These are phyloP conservation scores for Mythimna vitellina DNA, from an alignment of 2,888 invertebrate genomes.

Conservation along the genomic window DNA sequence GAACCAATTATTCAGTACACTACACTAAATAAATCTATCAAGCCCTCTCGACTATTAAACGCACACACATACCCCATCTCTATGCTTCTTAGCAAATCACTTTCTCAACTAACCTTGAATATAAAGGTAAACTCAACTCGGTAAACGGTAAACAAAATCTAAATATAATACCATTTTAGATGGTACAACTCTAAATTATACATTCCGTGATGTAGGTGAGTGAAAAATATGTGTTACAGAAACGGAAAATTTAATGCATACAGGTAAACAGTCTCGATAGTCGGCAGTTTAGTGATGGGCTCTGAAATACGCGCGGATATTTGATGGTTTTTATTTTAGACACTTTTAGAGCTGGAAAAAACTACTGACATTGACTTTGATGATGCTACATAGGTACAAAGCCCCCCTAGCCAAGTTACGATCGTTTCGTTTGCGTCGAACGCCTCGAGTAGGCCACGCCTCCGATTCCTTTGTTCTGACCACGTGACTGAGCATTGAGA, in stretches of 20 bases:
- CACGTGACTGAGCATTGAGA: too few species aligned
- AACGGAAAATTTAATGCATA: conserved; percentile 44
- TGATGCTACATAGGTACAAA: too few species aligned
- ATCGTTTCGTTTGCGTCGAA: too few species aligned
- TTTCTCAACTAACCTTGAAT: conserved; percentile 48
- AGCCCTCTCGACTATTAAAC: conserved; percentile 24
- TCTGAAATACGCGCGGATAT: conserved; percentile 9
- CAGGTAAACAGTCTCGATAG: conserved; percentile 30
- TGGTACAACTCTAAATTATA: conserved; percentile 43
- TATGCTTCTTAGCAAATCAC: conserved; percentile 18
- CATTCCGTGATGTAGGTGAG: conserved; percentile 42
- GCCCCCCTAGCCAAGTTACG: too few species aligned
- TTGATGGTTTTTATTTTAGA: not conserved
- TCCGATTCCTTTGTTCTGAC: too few species aligned
- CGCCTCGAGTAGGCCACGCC: too few species aligned
- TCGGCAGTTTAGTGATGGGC: conserved; percentile 32
- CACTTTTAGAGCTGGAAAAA: not conserved
- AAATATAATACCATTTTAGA: conserved; percentile 48
- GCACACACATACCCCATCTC: conserved; percentile 3
- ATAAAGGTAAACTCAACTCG: conserved; percentile 33
- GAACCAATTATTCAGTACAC: conserved; percentile 20
- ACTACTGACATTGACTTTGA: too few species aligned
- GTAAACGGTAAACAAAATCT: conserved; percentile 55
- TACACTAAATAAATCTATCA: conserved; percentile 45
- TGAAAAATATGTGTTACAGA: conserved; percentile 38